Conservation (phyloP, 2,797 vertebrate genomes). For the Tadarida brasiliensis region DNA sequence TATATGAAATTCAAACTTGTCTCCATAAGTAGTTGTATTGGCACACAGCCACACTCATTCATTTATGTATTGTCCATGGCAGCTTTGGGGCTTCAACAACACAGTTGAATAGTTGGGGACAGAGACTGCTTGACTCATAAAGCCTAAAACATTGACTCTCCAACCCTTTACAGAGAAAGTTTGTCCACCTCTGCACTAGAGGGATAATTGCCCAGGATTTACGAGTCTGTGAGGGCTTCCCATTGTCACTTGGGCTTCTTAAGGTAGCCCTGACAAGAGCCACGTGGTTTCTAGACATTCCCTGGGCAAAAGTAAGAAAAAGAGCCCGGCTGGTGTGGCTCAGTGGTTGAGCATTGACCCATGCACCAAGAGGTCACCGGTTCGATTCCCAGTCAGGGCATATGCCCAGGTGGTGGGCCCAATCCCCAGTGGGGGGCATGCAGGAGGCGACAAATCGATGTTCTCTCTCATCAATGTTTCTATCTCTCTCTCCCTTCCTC, state of each 20-base stretch:
- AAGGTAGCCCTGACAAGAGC: not conserved
- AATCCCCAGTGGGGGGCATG: too few species aligned
- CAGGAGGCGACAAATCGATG: too few species aligned
- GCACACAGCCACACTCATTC: not conserved
- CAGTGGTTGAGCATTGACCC: too few species aligned
- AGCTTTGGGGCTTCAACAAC: not conserved
- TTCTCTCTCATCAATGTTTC: too few species aligned
- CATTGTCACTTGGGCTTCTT: not conserved
- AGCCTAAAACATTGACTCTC: not conserved
- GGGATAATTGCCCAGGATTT: not conserved
- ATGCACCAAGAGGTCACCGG: too few species aligned
- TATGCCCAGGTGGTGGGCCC: too few species aligned
- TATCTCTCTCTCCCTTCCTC: too few species aligned
- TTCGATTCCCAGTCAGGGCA: too few species aligned
- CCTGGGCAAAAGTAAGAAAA: not conserved
- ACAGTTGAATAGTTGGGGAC: not conserved
- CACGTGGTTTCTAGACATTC: constrained; percentile 4
- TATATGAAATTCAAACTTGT: constrained; percentile 35
- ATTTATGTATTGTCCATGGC: not conserved
- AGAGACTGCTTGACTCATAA: not conserved
- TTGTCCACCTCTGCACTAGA: not conserved
- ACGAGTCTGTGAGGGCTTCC: not conserved
- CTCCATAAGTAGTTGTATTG: constrained; percentile 15
- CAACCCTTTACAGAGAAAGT: not conserved
- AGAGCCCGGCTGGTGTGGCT: too few species aligned